phyloP scores from a whole-genome alignment of 2,797 vertebrate genomes.

The Myripristis jacobus region DNA sequence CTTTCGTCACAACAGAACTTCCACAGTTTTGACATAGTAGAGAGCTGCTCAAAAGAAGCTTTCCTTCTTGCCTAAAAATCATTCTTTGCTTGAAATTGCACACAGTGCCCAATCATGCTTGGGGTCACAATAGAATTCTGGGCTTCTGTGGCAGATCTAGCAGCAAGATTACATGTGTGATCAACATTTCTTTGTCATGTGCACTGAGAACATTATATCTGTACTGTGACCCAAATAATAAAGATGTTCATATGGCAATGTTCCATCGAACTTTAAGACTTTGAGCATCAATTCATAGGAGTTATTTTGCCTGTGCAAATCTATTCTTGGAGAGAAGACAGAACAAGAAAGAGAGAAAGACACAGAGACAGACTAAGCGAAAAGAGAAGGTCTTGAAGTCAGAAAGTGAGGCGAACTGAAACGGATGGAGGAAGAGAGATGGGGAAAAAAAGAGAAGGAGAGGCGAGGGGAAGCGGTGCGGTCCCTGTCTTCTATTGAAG shows the following conservation, averaged over 20 bases:
- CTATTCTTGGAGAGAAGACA: constrained; percentile 60
- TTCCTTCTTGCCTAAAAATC: constrained; percentile 12
- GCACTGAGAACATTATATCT: constrained; percentile 24
- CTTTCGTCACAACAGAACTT: constrained; percentile 12
- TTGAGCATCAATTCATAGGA: constrained; percentile 42
- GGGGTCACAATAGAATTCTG: constrained; percentile 23
- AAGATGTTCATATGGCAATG: constrained; percentile 37
- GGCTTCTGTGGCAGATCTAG: constrained; percentile 13
- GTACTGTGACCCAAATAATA: constrained; percentile 12
- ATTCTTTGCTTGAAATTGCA: constrained; percentile 42
- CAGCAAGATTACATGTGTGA: constrained; percentile 5
- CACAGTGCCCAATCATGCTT: constrained; percentile 15
- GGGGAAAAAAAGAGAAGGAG: constrained; percentile 70
- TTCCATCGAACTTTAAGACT: constrained; percentile 38
- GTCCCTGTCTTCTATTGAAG: constrained; percentile 82
- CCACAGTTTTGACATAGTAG: constrained; percentile 24
- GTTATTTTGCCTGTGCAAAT: constrained; percentile 64
- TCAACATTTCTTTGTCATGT: constrained; percentile 9
- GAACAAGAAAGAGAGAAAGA: constrained; percentile 56
- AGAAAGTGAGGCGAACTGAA: constrained; percentile 72
- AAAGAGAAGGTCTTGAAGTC: constrained; percentile 61
- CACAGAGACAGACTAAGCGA: constrained; percentile 55
- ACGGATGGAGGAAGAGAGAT: constrained; percentile 74
- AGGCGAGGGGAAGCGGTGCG: constrained; percentile 72
- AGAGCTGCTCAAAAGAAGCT: background rate